Conservation (phyloP, 64 coral and sea anemone genomes). For the Stichodactyla helianthus region DNA sequence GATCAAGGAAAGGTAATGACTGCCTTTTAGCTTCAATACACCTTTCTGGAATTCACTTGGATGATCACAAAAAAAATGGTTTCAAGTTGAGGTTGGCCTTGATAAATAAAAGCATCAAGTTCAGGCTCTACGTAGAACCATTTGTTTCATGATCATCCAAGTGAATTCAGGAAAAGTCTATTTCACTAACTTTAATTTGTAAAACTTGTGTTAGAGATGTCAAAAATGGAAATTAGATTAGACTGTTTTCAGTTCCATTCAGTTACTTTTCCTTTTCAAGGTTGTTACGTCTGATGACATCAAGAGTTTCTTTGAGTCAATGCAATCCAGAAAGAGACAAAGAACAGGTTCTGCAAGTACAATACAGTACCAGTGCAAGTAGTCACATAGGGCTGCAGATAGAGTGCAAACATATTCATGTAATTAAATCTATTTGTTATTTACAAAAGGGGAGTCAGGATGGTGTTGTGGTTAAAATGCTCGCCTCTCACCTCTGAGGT, state of each 20-base stretch:
- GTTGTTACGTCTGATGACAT: slow-evolving; percentile 59
- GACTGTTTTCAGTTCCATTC: background rate
- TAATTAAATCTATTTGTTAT: too few species aligned
- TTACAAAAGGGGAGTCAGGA: too few species aligned
- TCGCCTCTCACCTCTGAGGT: too few species aligned
- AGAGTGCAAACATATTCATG: background rate
- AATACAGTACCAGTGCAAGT: slow-evolving; percentile 43
- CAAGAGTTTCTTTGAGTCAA: slow-evolving; percentile 50
- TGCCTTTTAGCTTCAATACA: background rate
- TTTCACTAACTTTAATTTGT: too few species aligned
- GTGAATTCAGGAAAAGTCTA: too few species aligned
- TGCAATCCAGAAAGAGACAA: slow-evolving; percentile 67
- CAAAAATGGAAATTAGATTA: background rate
- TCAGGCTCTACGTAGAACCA: too few species aligned
- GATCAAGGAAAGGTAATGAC: slow-evolving; percentile 60
- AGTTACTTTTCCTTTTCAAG: background rate
- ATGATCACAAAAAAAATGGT: too few species aligned
- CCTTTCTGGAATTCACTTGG: too few species aligned
- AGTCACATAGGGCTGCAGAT: background rate
- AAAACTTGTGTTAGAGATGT: background rate
- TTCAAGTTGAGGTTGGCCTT: too few species aligned
- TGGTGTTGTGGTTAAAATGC: too few species aligned
- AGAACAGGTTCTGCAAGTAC: slow-evolving; percentile 35
- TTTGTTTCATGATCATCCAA: too few species aligned
- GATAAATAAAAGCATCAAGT: too few species aligned